A percentile compares a stretch with the other conserved stretches of the same genome.
Conservation (phyloP, 2,113 vertebrate species). For the Brachionichthys hirsutus region DNA sequence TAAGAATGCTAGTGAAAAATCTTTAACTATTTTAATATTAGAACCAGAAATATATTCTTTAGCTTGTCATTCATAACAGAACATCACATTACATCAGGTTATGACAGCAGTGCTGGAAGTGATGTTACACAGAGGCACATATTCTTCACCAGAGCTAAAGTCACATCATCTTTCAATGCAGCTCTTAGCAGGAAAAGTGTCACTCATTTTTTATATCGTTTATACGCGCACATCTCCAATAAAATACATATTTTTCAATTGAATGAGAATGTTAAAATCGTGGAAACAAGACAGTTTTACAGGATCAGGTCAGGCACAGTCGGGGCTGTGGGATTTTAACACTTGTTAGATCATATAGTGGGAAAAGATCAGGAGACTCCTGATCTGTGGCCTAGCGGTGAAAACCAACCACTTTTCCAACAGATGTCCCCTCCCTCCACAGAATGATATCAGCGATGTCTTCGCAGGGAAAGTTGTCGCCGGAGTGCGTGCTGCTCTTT, state of each 20-base stretch:
- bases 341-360: background rate
- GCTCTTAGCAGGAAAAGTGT: too few species aligned
- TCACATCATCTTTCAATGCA: background rate
- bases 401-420: slow-evolving; percentile 1
- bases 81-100: background rate
- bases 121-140: background rate
- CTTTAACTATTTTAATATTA: background rate
- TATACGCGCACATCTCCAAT: too few species aligned
- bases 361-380: slow-evolving; percentile 4
- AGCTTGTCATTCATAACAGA: background rate
- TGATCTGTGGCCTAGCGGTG: background rate
- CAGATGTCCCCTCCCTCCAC: background rate
- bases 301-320: slow-evolving; percentile 10
- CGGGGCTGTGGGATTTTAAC: slow-evolving; percentile 9
- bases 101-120: background rate
- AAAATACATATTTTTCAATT: too few species aligned
- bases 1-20: slow-evolving; percentile 14
- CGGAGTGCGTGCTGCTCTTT: slow-evolving; percentile 37
- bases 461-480: slow-evolving; percentile 66
- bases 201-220: too few species aligned
- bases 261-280: background rate
- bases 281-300: background rate
- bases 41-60: background rate
- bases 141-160: background rate
- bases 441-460: slow-evolving; percentile 66